Percentiles rank a stretch among this genome's conserved stretches.
phyloP scores from a whole-genome alignment of 2,888 invertebrate genomes.

The Portevinia maculata region DNA sequence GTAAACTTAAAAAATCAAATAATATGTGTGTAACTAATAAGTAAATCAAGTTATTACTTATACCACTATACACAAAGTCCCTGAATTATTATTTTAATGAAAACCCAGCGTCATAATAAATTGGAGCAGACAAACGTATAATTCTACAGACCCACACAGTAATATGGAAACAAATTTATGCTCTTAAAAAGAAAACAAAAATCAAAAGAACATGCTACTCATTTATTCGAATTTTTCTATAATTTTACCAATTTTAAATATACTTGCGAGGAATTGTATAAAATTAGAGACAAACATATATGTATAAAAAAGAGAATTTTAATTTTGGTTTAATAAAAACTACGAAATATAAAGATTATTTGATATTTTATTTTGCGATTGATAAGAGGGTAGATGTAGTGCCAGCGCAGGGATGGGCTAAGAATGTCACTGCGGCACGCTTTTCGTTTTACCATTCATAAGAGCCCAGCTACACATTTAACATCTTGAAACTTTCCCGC shows the following conservation, averaged over 20 bases:
- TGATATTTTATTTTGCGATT: too few species aligned
- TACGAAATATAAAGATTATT: background rate
- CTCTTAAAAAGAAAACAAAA: background rate
- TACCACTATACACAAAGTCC: constrained; percentile 24
- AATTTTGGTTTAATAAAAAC: constrained; percentile 30
- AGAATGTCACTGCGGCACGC: too few species aligned
- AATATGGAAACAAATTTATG: background rate
- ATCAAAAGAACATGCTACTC: background rate
- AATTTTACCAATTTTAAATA: constrained; percentile 17
- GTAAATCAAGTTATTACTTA: constrained; percentile 8
- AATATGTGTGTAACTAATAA: constrained; percentile 15
- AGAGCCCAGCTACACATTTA: too few species aligned
- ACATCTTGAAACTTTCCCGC: too few species aligned
- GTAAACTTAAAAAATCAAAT: constrained; percentile 33
- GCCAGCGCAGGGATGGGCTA: too few species aligned
- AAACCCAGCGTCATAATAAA: background rate
- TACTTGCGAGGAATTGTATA: constrained; percentile 23
- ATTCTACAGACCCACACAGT: constrained; percentile 19
- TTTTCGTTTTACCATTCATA: too few species aligned
- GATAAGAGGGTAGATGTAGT: too few species aligned
- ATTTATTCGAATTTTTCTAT: constrained; percentile 36
- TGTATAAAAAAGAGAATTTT: constrained; percentile 10
- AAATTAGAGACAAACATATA: constrained; percentile 29
- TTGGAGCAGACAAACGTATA: too few species aligned
- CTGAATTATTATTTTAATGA: constrained; percentile 8